Conservation (phyloP, 2,888 invertebrate genomes). For the Lycocerus yunnanus region DNA sequence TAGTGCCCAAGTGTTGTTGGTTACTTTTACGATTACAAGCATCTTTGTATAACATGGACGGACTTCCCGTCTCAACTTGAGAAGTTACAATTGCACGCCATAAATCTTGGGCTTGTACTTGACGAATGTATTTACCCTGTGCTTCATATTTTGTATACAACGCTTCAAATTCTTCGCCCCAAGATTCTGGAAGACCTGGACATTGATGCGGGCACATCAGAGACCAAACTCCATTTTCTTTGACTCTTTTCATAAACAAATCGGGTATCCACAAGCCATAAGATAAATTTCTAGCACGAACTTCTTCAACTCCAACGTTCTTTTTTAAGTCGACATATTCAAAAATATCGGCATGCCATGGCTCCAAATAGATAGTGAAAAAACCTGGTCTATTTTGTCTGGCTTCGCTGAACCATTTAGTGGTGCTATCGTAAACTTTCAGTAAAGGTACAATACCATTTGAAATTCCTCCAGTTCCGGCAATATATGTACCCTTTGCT, state of each 20-base stretch:
- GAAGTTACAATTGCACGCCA: conserved; percentile 95
- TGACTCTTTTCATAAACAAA: conserved; percentile 95
- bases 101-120: conserved; percentile 80
- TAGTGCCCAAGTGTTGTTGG: conserved; percentile 97
- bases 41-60: conserved; percentile 97
- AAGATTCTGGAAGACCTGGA: conserved; percentile 87
- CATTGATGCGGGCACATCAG: conserved; percentile 96
- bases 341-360: conserved; percentile 98
- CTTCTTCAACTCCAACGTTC: conserved; percentile 94
- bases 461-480: conserved; percentile 92
- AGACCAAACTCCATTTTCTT: conserved; percentile 85
- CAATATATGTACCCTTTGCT: conserved; percentile 88
- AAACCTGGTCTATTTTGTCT: conserved; percentile 98
- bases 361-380: conserved; percentile 98
- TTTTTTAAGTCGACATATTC: conserved; percentile 94
- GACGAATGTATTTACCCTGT: conserved; percentile 68
- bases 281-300: conserved; percentile 92
- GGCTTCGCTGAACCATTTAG: conserved; percentile 96
- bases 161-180: conserved; percentile 93
- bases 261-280: conserved; percentile 98
- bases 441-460: conserved; percentile 97
- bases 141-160: conserved; percentile 86
- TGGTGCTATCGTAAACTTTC: conserved; percentile 93
- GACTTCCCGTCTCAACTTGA: conserved; percentile 97
- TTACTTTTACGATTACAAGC: conserved; percentile 96